phyloP scores from a whole-genome alignment of 2,888 invertebrate species.

The Tenthredo mesomela region DNA sequence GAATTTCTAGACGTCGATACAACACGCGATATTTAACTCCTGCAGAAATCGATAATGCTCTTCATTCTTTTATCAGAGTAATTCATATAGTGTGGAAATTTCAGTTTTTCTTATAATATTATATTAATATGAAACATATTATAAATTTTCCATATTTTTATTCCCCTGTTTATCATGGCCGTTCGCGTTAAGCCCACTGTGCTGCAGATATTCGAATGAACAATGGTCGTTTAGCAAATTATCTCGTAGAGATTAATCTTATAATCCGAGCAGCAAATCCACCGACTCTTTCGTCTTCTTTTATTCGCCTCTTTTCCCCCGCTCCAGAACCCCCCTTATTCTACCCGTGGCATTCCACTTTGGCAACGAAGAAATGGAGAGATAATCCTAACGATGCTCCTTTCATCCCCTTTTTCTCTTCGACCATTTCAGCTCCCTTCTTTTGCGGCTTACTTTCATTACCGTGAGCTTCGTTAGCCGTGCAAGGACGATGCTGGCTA shows the following conservation, averaged over 20 bases:
- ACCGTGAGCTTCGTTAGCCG: conserved; percentile 48
- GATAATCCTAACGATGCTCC: conserved; percentile 53
- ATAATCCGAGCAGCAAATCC: conserved; percentile 45
- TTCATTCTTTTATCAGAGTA: background rate
- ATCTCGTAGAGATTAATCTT: conserved; percentile 44
- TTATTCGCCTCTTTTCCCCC: background rate
- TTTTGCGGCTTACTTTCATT: conserved; percentile 51
- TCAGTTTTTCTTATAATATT: background rate
- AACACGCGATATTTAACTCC: background rate
- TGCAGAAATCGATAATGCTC: background rate
- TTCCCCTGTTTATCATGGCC: background rate
- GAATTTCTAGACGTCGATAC: background rate
- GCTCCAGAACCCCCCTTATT: background rate
- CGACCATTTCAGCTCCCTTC: conserved; percentile 35
- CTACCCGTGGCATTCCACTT: conserved; percentile 39
- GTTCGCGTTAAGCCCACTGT: background rate
- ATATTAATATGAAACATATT: background rate
- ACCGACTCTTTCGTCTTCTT: conserved; percentile 41
- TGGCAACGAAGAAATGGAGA: conserved; percentile 49
- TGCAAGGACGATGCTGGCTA: background rate
- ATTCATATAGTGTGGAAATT: background rate
- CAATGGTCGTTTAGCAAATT: conserved; percentile 50
- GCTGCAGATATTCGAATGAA: conserved; percentile 23
- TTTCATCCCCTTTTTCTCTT: conserved; percentile 51
- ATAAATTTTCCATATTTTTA: no score